Base-by-base conservation (phyloP, 2,888 invertebrate genomes). In the Perithous albicinctus region DNA sequence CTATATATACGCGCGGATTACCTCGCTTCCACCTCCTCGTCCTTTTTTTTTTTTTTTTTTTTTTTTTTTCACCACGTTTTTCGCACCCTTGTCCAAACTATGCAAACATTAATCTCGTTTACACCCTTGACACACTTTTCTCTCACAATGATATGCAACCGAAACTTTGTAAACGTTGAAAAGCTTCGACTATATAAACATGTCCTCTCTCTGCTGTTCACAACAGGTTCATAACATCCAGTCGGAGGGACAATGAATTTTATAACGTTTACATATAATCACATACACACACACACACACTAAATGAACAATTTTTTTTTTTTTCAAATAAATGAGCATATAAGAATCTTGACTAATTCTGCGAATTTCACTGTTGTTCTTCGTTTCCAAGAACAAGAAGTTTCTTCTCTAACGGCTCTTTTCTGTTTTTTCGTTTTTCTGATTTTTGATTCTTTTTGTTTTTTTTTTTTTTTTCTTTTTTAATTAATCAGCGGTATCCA, bases 21-120 rank as follows among this genome's bases (percentile, higher is more conserved):
- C 29, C 29, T 32, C 29, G 29, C 29, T 15, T 6, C 48, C 8
- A 23, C 64, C 64, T 46, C n/a, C n/a, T 41, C 76, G 61, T 67
- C 70, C 70, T 61, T 76, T n/a, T 56, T 64, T 59, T 43, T 29
- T 32, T 51, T 54, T 26, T 12, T 54, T 41, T 12, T 18, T 56
- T 7, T 56, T 23, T 41, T 15, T 8, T n/a, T n/a, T n/a, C n/a
- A n/a, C 29, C 1, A 26, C 56, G 1, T 12, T 41, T 41, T 12
- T 41, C 26, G 15, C 43, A 15, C 18, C 56, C 72, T 72, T 78
- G 20, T 72, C 75, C 61, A 78, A 78, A 82, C 75, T 70, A 66
- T 75, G 70, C 51, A 20, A 29, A 59, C 35, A 20, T 18, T 6
- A 3, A 15, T 32, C 15, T 35, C 59, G 6, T n/a, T 41, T 23